Percentiles rank a stretch among this genome's conserved stretches.
Conservation (phyloP, 2,113 vertebrate species). For the Ginglymostoma cirratum region DNA sequence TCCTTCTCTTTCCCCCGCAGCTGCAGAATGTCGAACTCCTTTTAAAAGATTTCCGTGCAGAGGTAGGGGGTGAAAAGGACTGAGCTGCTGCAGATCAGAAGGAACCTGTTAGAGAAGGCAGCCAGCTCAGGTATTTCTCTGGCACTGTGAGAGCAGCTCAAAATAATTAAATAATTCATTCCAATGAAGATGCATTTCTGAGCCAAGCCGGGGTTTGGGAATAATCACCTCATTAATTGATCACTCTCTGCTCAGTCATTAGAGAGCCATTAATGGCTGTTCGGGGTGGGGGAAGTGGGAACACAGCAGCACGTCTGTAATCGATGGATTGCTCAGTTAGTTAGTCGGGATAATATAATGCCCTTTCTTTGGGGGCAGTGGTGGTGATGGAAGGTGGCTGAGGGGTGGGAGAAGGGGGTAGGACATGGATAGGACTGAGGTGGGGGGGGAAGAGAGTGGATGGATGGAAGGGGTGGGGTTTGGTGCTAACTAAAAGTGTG, state of each 20-base stretch:
- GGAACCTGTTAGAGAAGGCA: not conserved
- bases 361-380: not conserved
- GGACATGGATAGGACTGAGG: too few relatives aligned
- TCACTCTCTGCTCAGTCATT: not conserved
- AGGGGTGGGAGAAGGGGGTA: too few relatives aligned
- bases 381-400: not conserved
- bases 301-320: not conserved
- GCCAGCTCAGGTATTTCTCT: not conserved
- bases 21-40: not conserved
- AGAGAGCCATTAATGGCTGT: not conserved
- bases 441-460: too few relatives aligned
- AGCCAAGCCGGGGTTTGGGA: not conserved
- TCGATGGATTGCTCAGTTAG: not conserved
- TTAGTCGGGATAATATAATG: not conserved
- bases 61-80: not conserved
- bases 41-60: not conserved
- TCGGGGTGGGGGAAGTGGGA: not conserved
- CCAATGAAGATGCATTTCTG: not conserved
- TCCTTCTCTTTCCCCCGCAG: not conserved
- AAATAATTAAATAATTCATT: not conserved
- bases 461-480: too few relatives aligned
- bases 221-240: conserved; percentile 15
- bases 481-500: too few relatives aligned
- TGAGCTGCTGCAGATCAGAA: not conserved
- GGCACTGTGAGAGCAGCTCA: not conserved